Conservation (phyloP, 2,113 vertebrate genomes). For the Bubalus kerabau region DNA sequence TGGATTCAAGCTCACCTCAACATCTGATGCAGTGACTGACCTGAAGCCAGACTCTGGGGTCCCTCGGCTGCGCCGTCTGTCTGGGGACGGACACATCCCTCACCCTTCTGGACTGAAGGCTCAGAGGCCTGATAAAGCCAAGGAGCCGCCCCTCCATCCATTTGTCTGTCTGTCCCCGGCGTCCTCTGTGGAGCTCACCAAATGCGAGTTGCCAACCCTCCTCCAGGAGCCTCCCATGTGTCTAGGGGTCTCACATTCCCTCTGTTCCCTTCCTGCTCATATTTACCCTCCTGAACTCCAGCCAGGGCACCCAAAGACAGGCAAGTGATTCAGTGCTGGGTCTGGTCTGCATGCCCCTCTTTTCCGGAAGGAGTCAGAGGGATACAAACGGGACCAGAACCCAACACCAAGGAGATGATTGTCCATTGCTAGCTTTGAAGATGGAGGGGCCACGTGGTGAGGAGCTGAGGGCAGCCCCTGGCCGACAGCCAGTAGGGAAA, state of each 20-base stretch:
- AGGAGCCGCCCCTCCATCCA: neutral
- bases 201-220: too few relatives aligned
- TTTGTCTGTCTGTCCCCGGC: neutral
- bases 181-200: neutral
- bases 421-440: neutral
- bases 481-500: neutral
- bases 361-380: neutral
- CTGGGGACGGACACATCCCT: too few relatives aligned
- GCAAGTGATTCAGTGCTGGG: neutral
- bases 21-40: neutral
- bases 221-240: neutral
- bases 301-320: neutral
- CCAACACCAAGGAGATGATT: neutral
- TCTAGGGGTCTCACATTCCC: neutral
- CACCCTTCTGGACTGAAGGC: neutral
- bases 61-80: neutral
- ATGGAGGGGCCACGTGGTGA: neutral
- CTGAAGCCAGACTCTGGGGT: neutral
- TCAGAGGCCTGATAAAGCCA: neutral
- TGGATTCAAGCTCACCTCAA: conserved; percentile 76
- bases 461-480: neutral
- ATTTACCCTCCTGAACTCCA: neutral
- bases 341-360: neutral
- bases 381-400: neutral
- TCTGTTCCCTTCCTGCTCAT: neutral